A percentile compares a stretch with the other conserved stretches of the same genome.
Evolutionary conservation across 2,113 vertebrate genomes (phyloP).

Genomic region (Loxodonta africana): DNA sequence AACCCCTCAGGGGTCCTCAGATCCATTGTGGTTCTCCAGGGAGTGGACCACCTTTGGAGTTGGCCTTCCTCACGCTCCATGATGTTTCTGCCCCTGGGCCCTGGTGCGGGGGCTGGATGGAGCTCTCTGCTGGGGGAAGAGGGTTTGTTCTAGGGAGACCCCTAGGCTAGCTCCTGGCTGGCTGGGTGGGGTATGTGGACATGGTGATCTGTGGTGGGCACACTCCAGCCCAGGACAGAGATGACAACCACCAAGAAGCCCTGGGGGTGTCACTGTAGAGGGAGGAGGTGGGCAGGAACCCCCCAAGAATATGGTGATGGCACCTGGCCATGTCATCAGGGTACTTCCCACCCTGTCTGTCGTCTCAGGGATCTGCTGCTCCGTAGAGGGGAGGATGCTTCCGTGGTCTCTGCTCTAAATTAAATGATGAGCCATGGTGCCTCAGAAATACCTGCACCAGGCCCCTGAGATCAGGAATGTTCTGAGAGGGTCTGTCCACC

Average conservation of each 20-base stretch:
- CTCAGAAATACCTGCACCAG: neutral
- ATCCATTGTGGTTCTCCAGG: no score
- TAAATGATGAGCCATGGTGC: accelerated
- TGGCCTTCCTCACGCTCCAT: no score
- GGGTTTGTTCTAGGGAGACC: neutral
- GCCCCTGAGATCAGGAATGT: accelerated
- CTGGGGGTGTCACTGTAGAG: no score
- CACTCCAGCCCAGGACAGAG: neutral
- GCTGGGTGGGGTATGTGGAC: accelerated
- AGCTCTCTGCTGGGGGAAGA: neutral
- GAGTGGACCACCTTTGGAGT: neutral
- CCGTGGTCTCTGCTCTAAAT: neutral
- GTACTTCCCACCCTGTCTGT: neutral
- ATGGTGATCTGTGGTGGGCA: no score
- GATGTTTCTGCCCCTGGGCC: no score
- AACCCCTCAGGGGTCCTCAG: no score
- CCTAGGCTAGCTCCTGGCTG: neutral
- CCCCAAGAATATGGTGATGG: accelerated
- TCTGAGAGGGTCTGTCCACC: neutral
- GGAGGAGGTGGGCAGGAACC: neutral
- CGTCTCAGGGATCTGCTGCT: accelerated
- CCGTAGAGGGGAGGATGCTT: neutral
- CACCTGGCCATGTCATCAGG: accelerated
- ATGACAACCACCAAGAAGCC: no score
- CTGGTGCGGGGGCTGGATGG: no score